Evolutionary conservation across 1,140 invertebrate species (phyloP).

Genomic region (Macrocentrus cingulum): DNA sequence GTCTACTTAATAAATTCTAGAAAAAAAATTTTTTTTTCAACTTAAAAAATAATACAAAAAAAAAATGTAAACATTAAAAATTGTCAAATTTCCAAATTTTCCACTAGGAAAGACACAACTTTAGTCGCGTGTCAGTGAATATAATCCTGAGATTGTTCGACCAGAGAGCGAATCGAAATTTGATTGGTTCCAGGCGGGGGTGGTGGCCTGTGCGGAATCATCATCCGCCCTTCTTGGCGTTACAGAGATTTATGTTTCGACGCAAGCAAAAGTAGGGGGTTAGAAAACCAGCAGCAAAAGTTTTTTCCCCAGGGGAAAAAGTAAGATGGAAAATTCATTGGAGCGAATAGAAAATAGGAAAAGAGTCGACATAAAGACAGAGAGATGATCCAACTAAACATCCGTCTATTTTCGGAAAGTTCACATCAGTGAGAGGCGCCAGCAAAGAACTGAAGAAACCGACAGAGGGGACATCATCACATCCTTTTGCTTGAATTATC

Average conservation of each 20-base stretch:
- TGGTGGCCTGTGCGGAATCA: slow-evolving; percentile 29
- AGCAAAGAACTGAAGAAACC: slow-evolving; percentile 21
- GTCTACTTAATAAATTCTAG: too few species aligned
- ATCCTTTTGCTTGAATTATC: slow-evolving; percentile 56
- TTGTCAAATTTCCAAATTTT: slow-evolving; percentile 4
- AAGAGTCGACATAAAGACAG: slow-evolving; percentile 31
- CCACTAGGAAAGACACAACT: slow-evolving; percentile 9
- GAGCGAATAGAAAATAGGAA: slow-evolving; percentile 1
- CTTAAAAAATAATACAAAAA: neutral
- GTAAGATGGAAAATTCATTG: slow-evolving; percentile 11
- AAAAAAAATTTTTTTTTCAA: neutral
- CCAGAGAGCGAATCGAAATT: slow-evolving; percentile 41
- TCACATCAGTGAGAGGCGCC: slow-evolving; percentile 28
- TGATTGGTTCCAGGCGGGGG: slow-evolving; percentile 45
- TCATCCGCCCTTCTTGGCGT: slow-evolving; percentile 26
- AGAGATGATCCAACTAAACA: slow-evolving; percentile 26
- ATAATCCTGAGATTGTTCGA: neutral
- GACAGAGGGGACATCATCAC: slow-evolving; percentile 38
- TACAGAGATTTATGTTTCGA: slow-evolving; percentile 51
- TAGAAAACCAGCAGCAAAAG: neutral
- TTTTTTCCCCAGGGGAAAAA: neutral
- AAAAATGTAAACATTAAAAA: neutral
- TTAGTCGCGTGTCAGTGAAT: neutral
- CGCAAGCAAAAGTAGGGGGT: slow-evolving; percentile 4
- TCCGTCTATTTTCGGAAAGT: slow-evolving; percentile 49